phyloP scores from a whole-genome alignment of 1,140 invertebrate genomes.

The Aphelinus certus region DNA sequence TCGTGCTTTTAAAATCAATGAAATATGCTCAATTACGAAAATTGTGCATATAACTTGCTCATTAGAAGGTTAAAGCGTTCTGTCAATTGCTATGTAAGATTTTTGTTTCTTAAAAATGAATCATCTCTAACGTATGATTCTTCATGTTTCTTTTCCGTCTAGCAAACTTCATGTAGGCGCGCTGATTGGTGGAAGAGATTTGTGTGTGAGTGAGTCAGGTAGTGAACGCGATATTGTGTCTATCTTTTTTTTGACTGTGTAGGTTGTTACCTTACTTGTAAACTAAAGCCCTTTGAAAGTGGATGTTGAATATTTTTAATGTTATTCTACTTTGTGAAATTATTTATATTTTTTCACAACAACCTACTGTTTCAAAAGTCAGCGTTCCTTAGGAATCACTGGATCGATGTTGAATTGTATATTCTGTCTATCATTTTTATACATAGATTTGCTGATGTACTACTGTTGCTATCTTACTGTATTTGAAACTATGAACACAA shows the following conservation, averaged over 20 bases:
- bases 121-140: constrained; percentile 57
- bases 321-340: constrained; percentile 18
- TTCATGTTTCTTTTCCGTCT: constrained; percentile 65
- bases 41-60: too few species aligned
- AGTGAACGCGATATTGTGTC: constrained; percentile 60
- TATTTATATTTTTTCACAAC: background rate
- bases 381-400: constrained; percentile 50
- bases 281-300: constrained; percentile 27
- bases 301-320: constrained; percentile 30
- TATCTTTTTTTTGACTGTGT: constrained; percentile 44
- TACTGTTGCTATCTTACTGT: constrained; percentile 45
- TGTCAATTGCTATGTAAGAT: background rate
- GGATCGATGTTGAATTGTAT: constrained; percentile 44
- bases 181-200: constrained; percentile 67
- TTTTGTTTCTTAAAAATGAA: constrained; percentile 13
- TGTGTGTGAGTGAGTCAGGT: constrained; percentile 67
- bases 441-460: constrained; percentile 51
- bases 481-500: constrained; percentile 25
- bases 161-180: constrained; percentile 78
- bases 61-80: too few species aligned
- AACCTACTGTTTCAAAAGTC: constrained; percentile 25
- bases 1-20: too few species aligned
- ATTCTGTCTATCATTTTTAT: constrained; percentile 49
- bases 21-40: too few species aligned
- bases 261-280: constrained; percentile 30